Conservation (phyloP, 2,888 invertebrate genomes). For the Epicampocera succincta region DNA sequence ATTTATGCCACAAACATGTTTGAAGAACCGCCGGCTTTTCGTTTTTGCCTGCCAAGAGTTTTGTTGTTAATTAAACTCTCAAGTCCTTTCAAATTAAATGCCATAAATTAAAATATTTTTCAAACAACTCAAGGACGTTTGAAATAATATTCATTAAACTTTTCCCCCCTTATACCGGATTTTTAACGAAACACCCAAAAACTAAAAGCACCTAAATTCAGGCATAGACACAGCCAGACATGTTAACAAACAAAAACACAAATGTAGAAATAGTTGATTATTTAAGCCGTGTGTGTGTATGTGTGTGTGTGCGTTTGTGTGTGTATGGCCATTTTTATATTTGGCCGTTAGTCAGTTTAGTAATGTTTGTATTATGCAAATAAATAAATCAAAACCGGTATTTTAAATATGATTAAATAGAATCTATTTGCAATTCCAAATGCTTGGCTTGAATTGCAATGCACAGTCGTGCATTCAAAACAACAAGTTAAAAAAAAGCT, state of each 20-base stretch:
- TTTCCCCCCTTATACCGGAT: conserved; percentile 37
- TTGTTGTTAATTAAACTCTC: conserved; percentile 7
- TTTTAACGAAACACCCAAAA: conserved; percentile 21
- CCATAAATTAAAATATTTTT: conserved; percentile 33
- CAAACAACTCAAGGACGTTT: conserved; percentile 47
- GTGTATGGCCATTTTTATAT: conserved; percentile 12
- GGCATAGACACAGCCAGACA: not conserved
- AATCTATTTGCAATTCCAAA: conserved; percentile 65
- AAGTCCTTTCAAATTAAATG: conserved; percentile 55
- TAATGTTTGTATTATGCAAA: conserved; percentile 59
- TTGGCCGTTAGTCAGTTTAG: conserved; percentile 23
- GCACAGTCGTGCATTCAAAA: conserved; percentile 15
- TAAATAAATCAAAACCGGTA: conserved; percentile 53
- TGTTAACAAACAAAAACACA: conserved; percentile 1
- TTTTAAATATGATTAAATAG: conserved; percentile 62
- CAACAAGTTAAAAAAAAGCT: conserved; percentile 1
- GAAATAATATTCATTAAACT: conserved; percentile 7
- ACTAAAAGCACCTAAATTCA: conserved; percentile 8
- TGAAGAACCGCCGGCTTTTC: conserved; percentile 32
- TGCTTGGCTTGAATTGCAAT: conserved; percentile 41
- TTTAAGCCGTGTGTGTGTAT: not conserved
- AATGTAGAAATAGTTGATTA: not conserved
- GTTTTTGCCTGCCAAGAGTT: not conserved
- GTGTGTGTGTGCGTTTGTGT: conserved; percentile 2
- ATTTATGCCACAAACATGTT: conserved; percentile 49